A percentile compares a stretch with the other conserved stretches of the same genome.
Evolutionary conservation across 2,797 vertebrate species (phyloP).

Genomic region (Protosalanx chinensis): DNA sequence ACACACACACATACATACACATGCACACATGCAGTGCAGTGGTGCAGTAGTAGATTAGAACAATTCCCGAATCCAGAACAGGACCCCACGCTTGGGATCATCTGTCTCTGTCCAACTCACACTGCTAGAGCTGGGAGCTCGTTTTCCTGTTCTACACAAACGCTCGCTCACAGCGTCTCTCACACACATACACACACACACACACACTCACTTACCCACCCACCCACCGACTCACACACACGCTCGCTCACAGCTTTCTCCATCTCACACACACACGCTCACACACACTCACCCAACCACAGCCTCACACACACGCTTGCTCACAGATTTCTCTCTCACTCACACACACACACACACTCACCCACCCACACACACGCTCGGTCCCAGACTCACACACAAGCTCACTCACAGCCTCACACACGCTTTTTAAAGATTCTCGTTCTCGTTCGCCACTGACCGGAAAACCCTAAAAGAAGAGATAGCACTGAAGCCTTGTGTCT

Average conservation of each 20-base stretch:
- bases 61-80: slow-evolving; percentile 22
- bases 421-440: too few species aligned
- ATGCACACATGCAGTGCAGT: neutral
- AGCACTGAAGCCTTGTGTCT: neutral
- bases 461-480: neutral
- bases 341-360: neutral
- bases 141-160: neutral
- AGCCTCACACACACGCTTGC: neutral
- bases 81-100: too few species aligned
- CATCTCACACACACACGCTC: neutral
- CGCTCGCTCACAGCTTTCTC: neutral
- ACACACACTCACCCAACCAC: slow-evolving; percentile 3
- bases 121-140: slow-evolving; percentile 22
- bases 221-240: slow-evolving; percentile 10
- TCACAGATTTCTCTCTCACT: neutral
- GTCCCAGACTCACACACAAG: neutral
- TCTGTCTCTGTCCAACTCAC: slow-evolving; percentile 33
- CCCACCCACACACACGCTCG: neutral
- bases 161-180: slow-evolving; percentile 6
- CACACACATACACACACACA: slow-evolving; percentile 10
- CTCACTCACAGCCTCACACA: neutral
- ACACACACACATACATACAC: neutral
- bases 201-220: slow-evolving; percentile 9
- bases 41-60: slow-evolving; percentile 20
- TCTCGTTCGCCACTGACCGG: neutral